Base-by-base conservation (phyloP, 2,888 invertebrate species). In the Trilocha varians region DNA sequence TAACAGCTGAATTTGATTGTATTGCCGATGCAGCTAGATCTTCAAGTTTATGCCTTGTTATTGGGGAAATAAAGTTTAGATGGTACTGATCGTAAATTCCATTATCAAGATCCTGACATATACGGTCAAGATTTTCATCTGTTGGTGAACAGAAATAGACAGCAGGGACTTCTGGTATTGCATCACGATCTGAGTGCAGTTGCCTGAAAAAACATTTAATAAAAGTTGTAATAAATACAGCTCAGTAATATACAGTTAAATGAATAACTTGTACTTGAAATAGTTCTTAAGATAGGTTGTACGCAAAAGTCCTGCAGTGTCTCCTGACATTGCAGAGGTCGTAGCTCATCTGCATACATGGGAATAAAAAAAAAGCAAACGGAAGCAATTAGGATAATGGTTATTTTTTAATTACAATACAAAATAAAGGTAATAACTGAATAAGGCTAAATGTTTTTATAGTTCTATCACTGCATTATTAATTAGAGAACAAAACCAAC, bases 101-200 rank as follows among this genome's bases (percentile, higher is more conserved):
- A 75, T 92, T 94, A 52, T 93, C 92, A 41, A 96, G 87, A 72
- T 96, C 97, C 78, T 97, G 95, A 49, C 94, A 93, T 50, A 99
- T 97, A 52, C 98, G 89, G 37, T 93, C 94, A 34, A 99, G 88
- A 78, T 99, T 99, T 71, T 99, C 98, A 65, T 98, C 96, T 9
- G 94, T 93, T 3, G 99, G 98, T 52, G 95, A 90, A 74, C 99
- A 97, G 77, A 99, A 99, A 74, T 99, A 99, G 33, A 99, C 93
- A 1, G 98, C 98, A 38, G 99, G 99, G 2, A 99, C 99, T 86
- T 99, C 99, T 5, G 98, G 98, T 62, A 99, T 97, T n/a, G 92
- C 89, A 70, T 95, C 95, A 45, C 95, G 88, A 66, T 95, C 94
- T 5, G 95, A 94, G 78, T 96, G 96, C 40, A 96, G 80, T 73